Evolutionary conservation across 2,113 vertebrate genomes (phyloP), one percentile per base, ranked within the genome.

Genomic region (Gopherus evgoodei): DNA sequence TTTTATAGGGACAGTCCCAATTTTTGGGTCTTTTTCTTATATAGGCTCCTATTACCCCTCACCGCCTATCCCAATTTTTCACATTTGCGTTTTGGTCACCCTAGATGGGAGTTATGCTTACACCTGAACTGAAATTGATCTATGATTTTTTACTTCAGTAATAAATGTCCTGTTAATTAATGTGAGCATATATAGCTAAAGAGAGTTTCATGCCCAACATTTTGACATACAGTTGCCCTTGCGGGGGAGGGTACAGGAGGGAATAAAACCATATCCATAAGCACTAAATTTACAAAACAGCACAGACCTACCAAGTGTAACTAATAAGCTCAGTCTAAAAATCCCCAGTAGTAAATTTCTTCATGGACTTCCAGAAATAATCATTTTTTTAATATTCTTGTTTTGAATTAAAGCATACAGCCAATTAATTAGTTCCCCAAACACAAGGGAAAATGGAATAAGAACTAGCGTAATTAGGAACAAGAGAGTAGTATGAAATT

Each of bases 391-490:
- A 0, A 1, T 65, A 44, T 81, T 88, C n/a, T 83, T 91, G 17
- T 17, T 93, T 96, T 79, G 88, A 89, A 83, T 91, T 83, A 79
- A 83, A 84, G n/a, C 62, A 69, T 81, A 50, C 4, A 69, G 14
- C 94, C 47, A 38, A 47, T 86, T 90, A 84, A 94, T 93, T 84
- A 89, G 47, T 87, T 93, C n/a, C 59, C 75, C 31, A 53, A 52
- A 85, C 85, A 94, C 90, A 86, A 90, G 52, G 53, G 89, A 90
- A n/a, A 3, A 5, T 93, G 6, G 42, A 29, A 52, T 12, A 57
- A 44, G 54, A 90, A 89, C 47, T 24, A 17, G 44, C 62, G 76
- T 35, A 88, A 85, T 11, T 2, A 56, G 50, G 59, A 90, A 11
- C 3, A 82, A 84, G 47, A 42, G 31, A 44, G 11, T 49, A 83